Conservation (phyloP, 2,888 invertebrate genomes). For the Eumacrocentrus americanus region DNA sequence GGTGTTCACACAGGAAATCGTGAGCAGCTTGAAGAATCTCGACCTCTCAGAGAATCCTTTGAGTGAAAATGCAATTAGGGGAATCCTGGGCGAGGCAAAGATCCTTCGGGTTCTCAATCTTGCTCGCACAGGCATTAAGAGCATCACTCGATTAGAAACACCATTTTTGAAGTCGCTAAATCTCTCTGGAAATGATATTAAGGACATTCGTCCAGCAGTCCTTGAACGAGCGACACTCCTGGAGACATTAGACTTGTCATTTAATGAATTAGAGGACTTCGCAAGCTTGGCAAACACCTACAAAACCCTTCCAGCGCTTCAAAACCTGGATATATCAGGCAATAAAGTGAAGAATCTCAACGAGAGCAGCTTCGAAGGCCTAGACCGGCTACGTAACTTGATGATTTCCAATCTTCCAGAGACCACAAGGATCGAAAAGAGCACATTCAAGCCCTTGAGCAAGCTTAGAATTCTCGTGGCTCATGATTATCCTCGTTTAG, state of each 20-base stretch:
- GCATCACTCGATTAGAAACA: conserved; percentile 76
- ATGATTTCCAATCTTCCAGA: conserved; percentile 72
- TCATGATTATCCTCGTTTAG: conserved; percentile 78
- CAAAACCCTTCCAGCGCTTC: conserved; percentile 70
- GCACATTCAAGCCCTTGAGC: conserved; percentile 75
- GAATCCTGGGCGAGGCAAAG: conserved; percentile 86
- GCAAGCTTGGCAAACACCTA: conserved; percentile 56
- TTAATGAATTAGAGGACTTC: conserved; percentile 71
- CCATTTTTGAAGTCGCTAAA: conserved; percentile 83
- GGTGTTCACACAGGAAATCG: conserved; percentile 83
- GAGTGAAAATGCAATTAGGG: conserved; percentile 73
- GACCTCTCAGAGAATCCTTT: conserved; percentile 87
- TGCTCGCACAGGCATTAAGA: conserved; percentile 77
- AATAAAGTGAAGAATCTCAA: conserved; percentile 83
- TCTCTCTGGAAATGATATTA: conserved; percentile 77
- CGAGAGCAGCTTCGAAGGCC: conserved; percentile 76
- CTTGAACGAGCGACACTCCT: conserved; percentile 82
- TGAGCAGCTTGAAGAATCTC: conserved; percentile 85
- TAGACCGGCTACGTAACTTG: conserved; percentile 71
- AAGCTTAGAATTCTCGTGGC: conserved; percentile 75
- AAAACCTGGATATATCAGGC: conserved; percentile 77
- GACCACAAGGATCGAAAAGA: conserved; percentile 81
- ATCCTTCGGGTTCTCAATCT: conserved; percentile 82
- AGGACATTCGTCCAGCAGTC: conserved; percentile 69
- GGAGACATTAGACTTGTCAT: conserved; percentile 78